phyloP scores from a whole-genome alignment of 2,113 vertebrate genomes.

The Nothobranchius kuhntae region DNA sequence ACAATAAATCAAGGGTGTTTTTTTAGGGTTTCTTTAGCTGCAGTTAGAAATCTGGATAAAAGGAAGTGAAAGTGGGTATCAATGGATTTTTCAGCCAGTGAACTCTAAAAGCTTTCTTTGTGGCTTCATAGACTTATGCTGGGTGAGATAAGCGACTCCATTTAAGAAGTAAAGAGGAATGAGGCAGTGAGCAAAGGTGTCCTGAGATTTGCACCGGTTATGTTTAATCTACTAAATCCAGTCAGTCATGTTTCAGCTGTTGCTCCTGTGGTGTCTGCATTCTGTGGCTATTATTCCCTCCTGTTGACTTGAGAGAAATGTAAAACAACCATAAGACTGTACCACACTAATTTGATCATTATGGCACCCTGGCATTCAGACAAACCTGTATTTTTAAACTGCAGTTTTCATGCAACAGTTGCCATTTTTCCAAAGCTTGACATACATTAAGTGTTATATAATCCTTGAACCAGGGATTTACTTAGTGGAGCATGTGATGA shows the following conservation, averaged over 20 bases:
- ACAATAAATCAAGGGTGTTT: slow-evolving; percentile 46
- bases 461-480: no score
- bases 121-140: slow-evolving; percentile 43
- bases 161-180: slow-evolving; percentile 30
- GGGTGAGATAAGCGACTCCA: slow-evolving; percentile 34
- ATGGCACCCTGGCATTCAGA: neutral
- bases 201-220: slow-evolving; percentile 29
- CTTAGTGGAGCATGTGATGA: no score
- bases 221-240: slow-evolving; percentile 26
- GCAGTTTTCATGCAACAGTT: neutral
- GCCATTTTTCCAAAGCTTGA: neutral
- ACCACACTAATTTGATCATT: neutral
- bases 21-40: slow-evolving; percentile 31
- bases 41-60: slow-evolving; percentile 25
- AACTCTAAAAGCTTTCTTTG: slow-evolving; percentile 21
- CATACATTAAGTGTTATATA: no score
- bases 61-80: slow-evolving; percentile 41
- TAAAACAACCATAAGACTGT: neutral
- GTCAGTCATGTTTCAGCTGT: slow-evolving; percentile 10
- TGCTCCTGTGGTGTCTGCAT: slow-evolving; percentile 17
- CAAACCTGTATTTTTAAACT: neutral
- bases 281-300: neutral
- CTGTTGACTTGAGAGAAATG: slow-evolving; percentile 4
- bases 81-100: slow-evolving; percentile 24
- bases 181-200: slow-evolving; percentile 21